Base-by-base conservation (phyloP, 53 echinoderm and acorn worm species). In the Crossaster papposus region DNA sequence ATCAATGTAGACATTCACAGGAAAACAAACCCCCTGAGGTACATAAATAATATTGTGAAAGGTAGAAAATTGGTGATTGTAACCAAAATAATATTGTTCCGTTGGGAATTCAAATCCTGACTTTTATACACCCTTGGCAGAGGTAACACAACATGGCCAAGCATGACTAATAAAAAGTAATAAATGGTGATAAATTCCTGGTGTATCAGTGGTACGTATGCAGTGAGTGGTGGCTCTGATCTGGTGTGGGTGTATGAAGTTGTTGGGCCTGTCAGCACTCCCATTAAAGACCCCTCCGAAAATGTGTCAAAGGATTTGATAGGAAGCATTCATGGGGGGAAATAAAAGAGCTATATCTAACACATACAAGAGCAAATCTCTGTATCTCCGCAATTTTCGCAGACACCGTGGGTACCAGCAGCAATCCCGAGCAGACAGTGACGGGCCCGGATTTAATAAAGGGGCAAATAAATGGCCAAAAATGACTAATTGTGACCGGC, bases 41-140 rank as follows among this genome's bases (percentile, higher is more conserved):
- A n/a, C 26, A 64, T 82, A 68, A 82, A 82, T 82, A 82, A 65
- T 70, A 82, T 34, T 73, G 31, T 26, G 30, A n/a, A 82, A 34
- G 13, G 38, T 35, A 65, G 36, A 23, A 65, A n/a, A n/a, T n/a
- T 44, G 23, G 65, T 81, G 64, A 63, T 81, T 81, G 68, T 82
- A 82, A 82, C 82, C 82, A 82, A 32, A 68, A 70, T 68, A 70
- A 82, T 70, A 82, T 82, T 82, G 68, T 36, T 63, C 82, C 82
- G 11, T 36, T 65, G 82, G 28, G 82, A 65, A 38, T 82, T 65
- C 18, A 14, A 65, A 82, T 14, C 13, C 34, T 82, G 82, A 82
- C 82, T 82, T 82, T 68, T 82, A 70, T 82, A 82, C 82, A 68
- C 82, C 38, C 82, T 82, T 82, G 82, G 82, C 82, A 51, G 36